Base-by-base conservation (phyloP, 23 tunicate genomes). In the Aplidium turbinatum region DNA sequence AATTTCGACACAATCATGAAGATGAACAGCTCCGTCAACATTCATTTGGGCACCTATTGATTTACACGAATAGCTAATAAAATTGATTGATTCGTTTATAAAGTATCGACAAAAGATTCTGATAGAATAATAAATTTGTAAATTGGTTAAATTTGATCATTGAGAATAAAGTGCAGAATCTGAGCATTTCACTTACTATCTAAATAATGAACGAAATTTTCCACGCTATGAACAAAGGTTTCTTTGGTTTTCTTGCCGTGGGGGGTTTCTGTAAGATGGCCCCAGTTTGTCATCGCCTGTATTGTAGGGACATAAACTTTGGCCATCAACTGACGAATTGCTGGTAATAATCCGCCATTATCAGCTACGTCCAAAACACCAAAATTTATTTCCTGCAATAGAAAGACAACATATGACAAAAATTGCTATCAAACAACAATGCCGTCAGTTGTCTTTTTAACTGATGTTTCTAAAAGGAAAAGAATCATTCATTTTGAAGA, bases 1-100 rank as follows among this genome's bases (percentile, higher is more conserved):
- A 67, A 91, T 78, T 21, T 89, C 84, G 11, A 70, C 79, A 30
- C 73, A 70, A 18, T 91, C 86, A 35, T 80, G 76, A 1, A 91
- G 75, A 30, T 45, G 65, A 42, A 91, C 91, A n/a, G 97, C 97
- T 0, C 97, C 97, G 35, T 91, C 78, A 3, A 91, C 89, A 68
- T 91, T 91, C 86, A 76, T 79, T 52, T 84, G 91, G 4, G 97
- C 97, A 78, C 97, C 97, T 91, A 33, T n/a, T n/a, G n/a, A n/a
- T n/a, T n/a, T n/a, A n/a, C n/a, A n/a, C n/a, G n/a, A n/a, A n/a
- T n/a, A n/a, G n/a, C n/a, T n/a, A n/a, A n/a, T n/a, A n/a, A n/a
- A n/a, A n/a, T n/a, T n/a, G n/a, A n/a, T n/a, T n/a, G n/a, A n/a
- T n/a, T n/a, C n/a, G n/a, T n/a, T n/a, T n/a, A n/a, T n/a, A n/a